phyloP scores from a whole-genome alignment of 2,797 vertebrate genomes.

The Triplophysa bombifrons region DNA sequence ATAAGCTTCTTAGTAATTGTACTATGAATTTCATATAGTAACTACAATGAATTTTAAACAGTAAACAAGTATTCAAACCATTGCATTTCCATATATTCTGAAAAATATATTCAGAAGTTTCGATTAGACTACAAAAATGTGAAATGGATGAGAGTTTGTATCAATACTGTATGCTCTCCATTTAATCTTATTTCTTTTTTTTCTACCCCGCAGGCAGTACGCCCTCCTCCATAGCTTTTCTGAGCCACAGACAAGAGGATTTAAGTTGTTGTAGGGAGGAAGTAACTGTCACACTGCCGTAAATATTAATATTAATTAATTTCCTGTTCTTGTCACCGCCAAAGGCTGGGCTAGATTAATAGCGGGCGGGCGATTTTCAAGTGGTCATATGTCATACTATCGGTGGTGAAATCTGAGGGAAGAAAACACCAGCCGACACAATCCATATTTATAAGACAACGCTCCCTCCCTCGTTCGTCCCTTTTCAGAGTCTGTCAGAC shows the following conservation, averaged over 20 bases:
- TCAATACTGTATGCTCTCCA: neutral
- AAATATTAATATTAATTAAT: conserved; percentile 57
- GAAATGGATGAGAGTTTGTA: neutral
- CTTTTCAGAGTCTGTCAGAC: conserved; percentile 1
- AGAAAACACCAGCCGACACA: neutral
- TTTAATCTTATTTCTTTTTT: neutral
- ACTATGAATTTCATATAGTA: neutral
- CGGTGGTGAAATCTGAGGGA: conserved; percentile 25
- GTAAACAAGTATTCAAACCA: neutral
- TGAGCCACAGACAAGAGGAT: neutral
- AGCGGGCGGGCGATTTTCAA: conserved; percentile 29
- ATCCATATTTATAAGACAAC: conserved; percentile 46
- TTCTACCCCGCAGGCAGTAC: neutral
- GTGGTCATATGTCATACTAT: conserved; percentile 49
- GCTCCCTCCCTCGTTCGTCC: neutral
- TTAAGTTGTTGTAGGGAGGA: conserved; percentile 9
- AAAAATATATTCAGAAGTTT: neutral
- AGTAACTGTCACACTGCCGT: conserved; percentile 32
- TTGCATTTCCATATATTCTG: neutral
- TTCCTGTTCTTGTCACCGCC: conserved; percentile 28
- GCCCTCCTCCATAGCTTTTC: neutral
- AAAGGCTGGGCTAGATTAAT: conserved; percentile 46
- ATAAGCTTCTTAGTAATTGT: neutral
- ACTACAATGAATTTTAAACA: neutral
- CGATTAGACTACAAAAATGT: neutral